Conservation (phyloP, 2,113 vertebrate genomes). For the Melanotaenia duboulayi region DNA sequence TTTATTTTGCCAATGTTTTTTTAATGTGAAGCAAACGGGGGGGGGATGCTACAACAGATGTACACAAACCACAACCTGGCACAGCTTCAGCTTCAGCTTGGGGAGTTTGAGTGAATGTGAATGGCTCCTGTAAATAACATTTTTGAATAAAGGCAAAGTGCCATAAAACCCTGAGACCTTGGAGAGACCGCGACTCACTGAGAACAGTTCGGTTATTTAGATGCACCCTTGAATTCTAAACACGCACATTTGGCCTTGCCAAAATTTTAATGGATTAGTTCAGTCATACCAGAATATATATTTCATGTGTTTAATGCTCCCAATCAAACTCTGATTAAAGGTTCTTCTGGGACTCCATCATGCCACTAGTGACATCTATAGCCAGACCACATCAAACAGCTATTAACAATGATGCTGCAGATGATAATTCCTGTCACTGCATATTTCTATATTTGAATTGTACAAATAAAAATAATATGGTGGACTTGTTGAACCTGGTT, state of each 20-base stretch:
- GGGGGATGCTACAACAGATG: background rate
- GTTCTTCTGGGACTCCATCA: constrained; percentile 72
- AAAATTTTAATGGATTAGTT: constrained; percentile 81
- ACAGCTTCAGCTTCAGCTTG: constrained; percentile 35
- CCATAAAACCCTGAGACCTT: constrained; percentile 64
- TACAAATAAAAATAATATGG: constrained; percentile 47
- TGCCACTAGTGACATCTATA: constrained; percentile 49
- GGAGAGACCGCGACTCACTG: constrained; percentile 46
- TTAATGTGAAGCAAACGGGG: background rate
- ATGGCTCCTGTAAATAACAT: constrained; percentile 51
- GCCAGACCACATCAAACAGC: constrained; percentile 34
- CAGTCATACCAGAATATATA: constrained; percentile 77
- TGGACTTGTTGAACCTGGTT: too few species aligned
- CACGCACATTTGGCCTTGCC: constrained; percentile 68
- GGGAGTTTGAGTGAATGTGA: constrained; percentile 34
- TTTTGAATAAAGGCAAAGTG: constrained; percentile 67
- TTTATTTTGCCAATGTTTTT: background rate
- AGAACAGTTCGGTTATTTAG: constrained; percentile 58
- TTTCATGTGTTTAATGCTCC: constrained; percentile 77
- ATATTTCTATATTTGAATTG: background rate
- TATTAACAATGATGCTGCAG: constrained; percentile 53
- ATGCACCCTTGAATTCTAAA: constrained; percentile 58
- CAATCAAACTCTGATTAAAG: constrained; percentile 75
- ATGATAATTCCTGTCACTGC: constrained; percentile 23
- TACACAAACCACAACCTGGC: constrained; percentile 51